A percentile compares a stretch with the other conserved stretches of the same genome.
Conservation (phyloP, 2,888 invertebrate genomes). For the Sylvicola fuscatus region DNA sequence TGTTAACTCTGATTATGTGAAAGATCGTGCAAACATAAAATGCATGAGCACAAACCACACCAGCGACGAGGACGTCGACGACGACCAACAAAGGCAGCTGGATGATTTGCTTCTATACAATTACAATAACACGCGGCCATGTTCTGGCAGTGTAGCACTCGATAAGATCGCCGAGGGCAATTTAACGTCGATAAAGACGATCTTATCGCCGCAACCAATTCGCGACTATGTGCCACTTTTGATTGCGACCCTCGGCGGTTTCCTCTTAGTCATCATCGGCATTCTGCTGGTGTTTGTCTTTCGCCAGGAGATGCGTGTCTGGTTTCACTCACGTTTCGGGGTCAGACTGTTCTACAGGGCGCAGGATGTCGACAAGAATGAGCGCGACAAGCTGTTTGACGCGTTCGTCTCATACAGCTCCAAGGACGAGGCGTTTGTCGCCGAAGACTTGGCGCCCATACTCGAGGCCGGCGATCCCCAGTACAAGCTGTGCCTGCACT, state of each 20-base stretch:
- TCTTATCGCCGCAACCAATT: constrained; percentile 14
- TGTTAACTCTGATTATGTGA: neutral
- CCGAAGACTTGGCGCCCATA: constrained; percentile 69
- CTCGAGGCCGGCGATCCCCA: constrained; percentile 61
- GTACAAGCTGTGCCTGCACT: constrained; percentile 78
- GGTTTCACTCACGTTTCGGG: constrained; percentile 73
- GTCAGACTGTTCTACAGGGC: constrained; percentile 55
- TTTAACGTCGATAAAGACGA: constrained; percentile 15
- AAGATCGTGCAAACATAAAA: too few species aligned
- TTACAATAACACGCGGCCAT: constrained; percentile 55
- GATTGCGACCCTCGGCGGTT: constrained; percentile 53
- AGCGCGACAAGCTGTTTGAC: constrained; percentile 76
- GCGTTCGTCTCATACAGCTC: constrained; percentile 90
- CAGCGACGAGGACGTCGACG: too few species aligned
- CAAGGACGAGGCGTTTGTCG: constrained; percentile 79
- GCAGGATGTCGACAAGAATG: constrained; percentile 59
- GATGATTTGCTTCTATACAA: too few species aligned
- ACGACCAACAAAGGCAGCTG: too few species aligned
- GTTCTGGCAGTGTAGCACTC: constrained; percentile 19
- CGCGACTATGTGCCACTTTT: constrained; percentile 46
- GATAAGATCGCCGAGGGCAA: constrained; percentile 37
- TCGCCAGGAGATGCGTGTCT: constrained; percentile 62
- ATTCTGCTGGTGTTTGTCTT: constrained; percentile 62
- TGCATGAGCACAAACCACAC: too few species aligned
- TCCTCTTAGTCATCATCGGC: constrained; percentile 52